Base-by-base conservation (phyloP, 2,888 invertebrate genomes). In the Cartodere bifasciata region DNA sequence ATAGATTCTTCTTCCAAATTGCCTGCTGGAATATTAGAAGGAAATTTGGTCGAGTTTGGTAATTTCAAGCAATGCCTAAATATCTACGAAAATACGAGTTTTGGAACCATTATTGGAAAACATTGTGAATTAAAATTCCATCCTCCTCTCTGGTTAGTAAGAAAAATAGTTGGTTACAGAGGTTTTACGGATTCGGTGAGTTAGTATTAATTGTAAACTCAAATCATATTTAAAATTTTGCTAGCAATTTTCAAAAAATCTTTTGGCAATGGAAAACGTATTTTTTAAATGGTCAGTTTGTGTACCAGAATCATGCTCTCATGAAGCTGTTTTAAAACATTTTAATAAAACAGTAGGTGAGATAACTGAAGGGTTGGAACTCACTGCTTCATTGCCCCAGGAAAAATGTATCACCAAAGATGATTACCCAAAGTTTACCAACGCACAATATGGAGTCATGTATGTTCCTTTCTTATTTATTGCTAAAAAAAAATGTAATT, bases 1-100 rank as follows among this genome's bases (percentile, higher is more conserved):
- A 41, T 64, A 16, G 66, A 67, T 41, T 50, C 66, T 2, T 60
- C 62, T 3, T 62, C 64, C 2, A 66, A 65, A 43, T 37, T 63
- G 1, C 65, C 62, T 20, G 50, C 60, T 5, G 64, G 66, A 4
- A 41, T 66, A 5, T 38, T 65, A 2, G 38, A 42, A 11, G 66
- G 65, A 2, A 63, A 65, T 37, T 37, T 56, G 4, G 49, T 56
- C 23, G 58, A 63, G 34, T 45, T 61, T 11, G 66, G 67, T 3
- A 55, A 57, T 38, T 66, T 54, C 46, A 56, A 60, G 36, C 61
- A 66, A 47, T 67, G 66, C 39, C 31, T 54, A 1, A 29, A 42
- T 10, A 45, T 47, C 11, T 35, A 42, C 11, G 32, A 29, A 17
- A 21, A 44, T 1, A 42, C 43, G 2, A 28, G 37, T 9, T 41